These are phyloP conservation scores for Drosophila subpulchrella DNA, from an alignment of 1,140 invertebrate genomes.

Conservation along the genomic window DNA sequence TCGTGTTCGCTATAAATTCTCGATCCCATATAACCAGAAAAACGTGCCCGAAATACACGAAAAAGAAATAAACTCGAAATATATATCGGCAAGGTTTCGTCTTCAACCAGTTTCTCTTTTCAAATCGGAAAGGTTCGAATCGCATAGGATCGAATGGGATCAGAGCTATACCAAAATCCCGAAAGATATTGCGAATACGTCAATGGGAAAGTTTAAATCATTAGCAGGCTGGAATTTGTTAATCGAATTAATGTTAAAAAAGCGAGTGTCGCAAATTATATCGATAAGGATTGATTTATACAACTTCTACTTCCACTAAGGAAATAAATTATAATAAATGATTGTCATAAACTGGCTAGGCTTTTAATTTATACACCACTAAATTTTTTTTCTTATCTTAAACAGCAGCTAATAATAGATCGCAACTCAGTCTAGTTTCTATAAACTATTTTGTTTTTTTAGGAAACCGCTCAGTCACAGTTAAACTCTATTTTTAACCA, in stretches of 20 bases:
- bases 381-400: slow-evolving; percentile 4
- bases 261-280: slow-evolving; percentile 41
- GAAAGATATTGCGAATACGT: slow-evolving; percentile 19
- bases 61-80: not conserved
- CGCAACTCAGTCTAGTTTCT: not conserved
- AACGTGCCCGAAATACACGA: slow-evolving; percentile 58
- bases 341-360: not conserved
- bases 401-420: not conserved
- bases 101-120: slow-evolving; percentile 37
- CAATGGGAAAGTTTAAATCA: slow-evolving; percentile 60
- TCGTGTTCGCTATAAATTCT: slow-evolving; percentile 49
- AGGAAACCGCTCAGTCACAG: not conserved
- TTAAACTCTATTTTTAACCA: not conserved
- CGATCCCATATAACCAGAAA: slow-evolving; percentile 57
- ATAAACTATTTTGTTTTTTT: not conserved
- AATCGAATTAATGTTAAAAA: slow-evolving; percentile 60
- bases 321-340: slow-evolving; percentile 6
- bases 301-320: slow-evolving; percentile 1
- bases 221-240: slow-evolving; percentile 13
- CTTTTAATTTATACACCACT: not conserved
- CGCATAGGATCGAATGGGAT: not conserved
- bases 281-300: slow-evolving; percentile 29
- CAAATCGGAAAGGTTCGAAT: not conserved
- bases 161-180: not conserved
- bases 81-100: slow-evolving; percentile 13